Evolutionary conservation across 2,888 invertebrate species (phyloP).

Genomic region (Philereme transversata): DNA sequence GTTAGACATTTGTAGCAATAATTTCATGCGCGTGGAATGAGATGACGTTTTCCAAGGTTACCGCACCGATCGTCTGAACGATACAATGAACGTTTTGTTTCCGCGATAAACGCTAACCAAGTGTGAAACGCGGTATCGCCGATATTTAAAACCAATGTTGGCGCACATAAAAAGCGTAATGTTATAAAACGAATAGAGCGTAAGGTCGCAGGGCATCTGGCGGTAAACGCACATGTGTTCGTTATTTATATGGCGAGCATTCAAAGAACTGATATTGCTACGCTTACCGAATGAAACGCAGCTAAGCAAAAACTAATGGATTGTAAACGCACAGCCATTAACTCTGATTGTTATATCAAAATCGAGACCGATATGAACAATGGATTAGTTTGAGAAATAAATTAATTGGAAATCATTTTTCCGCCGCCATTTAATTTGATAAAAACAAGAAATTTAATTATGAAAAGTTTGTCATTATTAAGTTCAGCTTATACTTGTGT

Average conservation of each 20-base stretch:
- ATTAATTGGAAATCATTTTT: conserved; percentile 10
- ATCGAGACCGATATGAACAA: conserved; percentile 25
- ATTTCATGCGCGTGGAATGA: conserved; percentile 21
- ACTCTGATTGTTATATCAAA: conserved; percentile 38
- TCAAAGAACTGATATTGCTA: conserved; percentile 68
- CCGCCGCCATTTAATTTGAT: too few relatives aligned
- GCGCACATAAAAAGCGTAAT: conserved; percentile 52
- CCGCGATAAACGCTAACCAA: conserved; percentile 57
- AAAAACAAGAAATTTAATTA: background rate
- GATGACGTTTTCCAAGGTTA: conserved; percentile 35
- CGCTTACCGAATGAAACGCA: conserved; percentile 54
- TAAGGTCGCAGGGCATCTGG: conserved; percentile 83
- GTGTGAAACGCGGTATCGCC: conserved; percentile 58
- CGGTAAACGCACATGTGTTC: conserved; percentile 66
- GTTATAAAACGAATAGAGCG: conserved; percentile 59
- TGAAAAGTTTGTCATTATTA: conserved; percentile 5
- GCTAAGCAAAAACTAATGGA: conserved; percentile 44
- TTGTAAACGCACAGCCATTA: conserved; percentile 42
- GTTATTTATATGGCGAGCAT: conserved; percentile 76
- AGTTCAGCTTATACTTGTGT: too few relatives aligned
- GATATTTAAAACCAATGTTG: conserved; percentile 59
- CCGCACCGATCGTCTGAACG: conserved; percentile 27
- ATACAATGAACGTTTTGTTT: conserved; percentile 54
- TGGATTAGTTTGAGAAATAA: conserved; percentile 21
- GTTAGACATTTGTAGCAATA: conserved; percentile 41